phyloP scores from a whole-genome alignment of 2,113 vertebrate species.

The Turdus rufiventris region DNA sequence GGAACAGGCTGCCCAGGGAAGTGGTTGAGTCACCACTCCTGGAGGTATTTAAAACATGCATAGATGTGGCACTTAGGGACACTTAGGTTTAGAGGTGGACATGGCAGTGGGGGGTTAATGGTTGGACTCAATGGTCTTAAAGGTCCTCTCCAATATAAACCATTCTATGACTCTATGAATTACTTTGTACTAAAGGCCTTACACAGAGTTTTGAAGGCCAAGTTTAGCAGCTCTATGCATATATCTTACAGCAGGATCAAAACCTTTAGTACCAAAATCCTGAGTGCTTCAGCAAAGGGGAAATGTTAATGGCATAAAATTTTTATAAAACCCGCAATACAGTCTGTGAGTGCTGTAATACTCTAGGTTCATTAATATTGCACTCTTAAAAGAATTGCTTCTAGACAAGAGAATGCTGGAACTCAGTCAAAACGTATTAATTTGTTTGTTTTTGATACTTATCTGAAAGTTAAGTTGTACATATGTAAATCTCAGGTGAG shows the following conservation, averaged over 20 bases:
- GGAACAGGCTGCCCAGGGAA: background rate
- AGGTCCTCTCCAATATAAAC: background rate
- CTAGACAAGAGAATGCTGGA: background rate
- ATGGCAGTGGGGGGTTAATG: background rate
- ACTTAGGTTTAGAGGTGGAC: background rate
- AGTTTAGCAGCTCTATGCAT: background rate
- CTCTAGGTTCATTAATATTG: background rate
- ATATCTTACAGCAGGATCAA: background rate
- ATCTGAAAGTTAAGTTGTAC: background rate
- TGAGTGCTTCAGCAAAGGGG: background rate
- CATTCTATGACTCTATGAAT: background rate
- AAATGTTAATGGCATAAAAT: background rate
- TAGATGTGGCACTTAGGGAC: background rate
- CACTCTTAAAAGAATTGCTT: background rate
- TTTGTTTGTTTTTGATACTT: background rate
- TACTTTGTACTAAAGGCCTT: background rate
- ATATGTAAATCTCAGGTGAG: background rate
- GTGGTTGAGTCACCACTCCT: background rate
- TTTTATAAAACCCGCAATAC: background rate
- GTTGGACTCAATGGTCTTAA: background rate
- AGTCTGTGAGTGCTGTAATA: background rate
- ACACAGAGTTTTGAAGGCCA: background rate
- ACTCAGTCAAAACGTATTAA: background rate
- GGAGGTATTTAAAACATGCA: background rate
- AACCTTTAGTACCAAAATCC: background rate